Conservation (phyloP, 1,140 invertebrate genomes). For the Luehdorfia chinensis region DNA sequence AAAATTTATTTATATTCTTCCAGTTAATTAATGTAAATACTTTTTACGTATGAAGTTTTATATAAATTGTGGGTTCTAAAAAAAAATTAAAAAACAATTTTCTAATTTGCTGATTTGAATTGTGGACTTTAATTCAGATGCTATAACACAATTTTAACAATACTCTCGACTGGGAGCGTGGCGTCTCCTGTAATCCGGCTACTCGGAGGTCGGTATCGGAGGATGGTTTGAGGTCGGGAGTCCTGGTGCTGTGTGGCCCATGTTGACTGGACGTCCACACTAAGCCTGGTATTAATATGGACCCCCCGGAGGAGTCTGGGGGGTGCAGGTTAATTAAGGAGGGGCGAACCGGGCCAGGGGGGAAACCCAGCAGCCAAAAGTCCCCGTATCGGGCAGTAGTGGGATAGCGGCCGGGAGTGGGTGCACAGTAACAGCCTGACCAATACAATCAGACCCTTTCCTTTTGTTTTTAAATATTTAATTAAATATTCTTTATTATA, state of each 20-base stretch:
- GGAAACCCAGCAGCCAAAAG: slow-evolving; percentile 77
- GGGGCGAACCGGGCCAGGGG: too few species aligned
- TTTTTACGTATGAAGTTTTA: too few species aligned
- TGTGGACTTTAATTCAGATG: too few species aligned
- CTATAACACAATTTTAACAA: slow-evolving; percentile 20
- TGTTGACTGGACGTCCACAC: background rate
- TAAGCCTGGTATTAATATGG: slow-evolving; percentile 91
- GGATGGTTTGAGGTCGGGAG: slow-evolving; percentile 1
- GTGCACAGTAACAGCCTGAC: slow-evolving; percentile 86
- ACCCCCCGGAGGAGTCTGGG: slow-evolving; percentile 84
- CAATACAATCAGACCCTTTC: slow-evolving; percentile 89
- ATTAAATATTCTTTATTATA: too few species aligned
- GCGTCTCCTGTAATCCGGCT: slow-evolving; percentile 95
- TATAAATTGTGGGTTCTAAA: too few species aligned
- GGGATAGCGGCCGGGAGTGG: slow-evolving; percentile 97
- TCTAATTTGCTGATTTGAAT: too few species aligned
- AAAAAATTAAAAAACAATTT: too few species aligned
- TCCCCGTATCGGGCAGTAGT: slow-evolving; percentile 97
- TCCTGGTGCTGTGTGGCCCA: background rate
- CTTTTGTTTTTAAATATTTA: slow-evolving; percentile 82
- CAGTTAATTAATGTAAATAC: too few species aligned
- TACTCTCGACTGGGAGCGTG: slow-evolving; percentile 83
- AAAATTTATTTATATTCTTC: too few species aligned
- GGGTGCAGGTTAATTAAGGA: slow-evolving; percentile 83
- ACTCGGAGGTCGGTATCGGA: slow-evolving; percentile 86